Evolutionary conservation across 2,888 invertebrate species (phyloP).

Genomic region (Trichacis sp.): DNA sequence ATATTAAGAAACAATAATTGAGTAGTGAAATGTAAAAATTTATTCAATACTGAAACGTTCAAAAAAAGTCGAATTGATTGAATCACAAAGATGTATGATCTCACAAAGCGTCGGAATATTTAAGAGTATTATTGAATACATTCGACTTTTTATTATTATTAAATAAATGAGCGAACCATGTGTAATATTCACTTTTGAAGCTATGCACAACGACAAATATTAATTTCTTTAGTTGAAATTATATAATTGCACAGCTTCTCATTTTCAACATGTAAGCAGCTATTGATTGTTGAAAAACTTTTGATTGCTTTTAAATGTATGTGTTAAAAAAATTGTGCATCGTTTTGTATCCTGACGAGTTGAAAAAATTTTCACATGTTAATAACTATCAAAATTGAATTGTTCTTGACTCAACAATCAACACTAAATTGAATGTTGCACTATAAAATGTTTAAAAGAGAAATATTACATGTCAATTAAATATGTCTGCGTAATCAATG

Average conservation of each 20-base stretch:
- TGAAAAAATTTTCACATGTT: not conserved
- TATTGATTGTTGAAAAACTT: not conserved
- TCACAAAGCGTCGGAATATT: constrained; percentile 3
- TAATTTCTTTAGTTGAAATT: not conserved
- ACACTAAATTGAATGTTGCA: not conserved
- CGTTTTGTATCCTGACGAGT: not conserved
- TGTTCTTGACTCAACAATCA: not conserved
- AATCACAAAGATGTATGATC: constrained; percentile 5
- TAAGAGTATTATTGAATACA: constrained; percentile 2
- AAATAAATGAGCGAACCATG: constrained; percentile 1
- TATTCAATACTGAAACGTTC: not conserved
- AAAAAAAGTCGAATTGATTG: not conserved
- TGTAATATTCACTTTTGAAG: not conserved
- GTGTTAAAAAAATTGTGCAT: too few relatives aligned
- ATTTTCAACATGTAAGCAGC: not conserved
- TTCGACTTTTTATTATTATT: constrained; percentile 3
- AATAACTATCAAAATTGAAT: too few relatives aligned
- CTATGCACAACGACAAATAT: constrained; percentile 1
- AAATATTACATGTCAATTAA: not conserved
- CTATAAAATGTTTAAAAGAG: not conserved
- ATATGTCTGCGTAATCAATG: not conserved
- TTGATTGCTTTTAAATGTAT: too few relatives aligned
- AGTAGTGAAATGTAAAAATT: not conserved
- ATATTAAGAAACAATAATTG: not conserved
- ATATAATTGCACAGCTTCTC: not conserved